These are phyloP conservation scores for Cydia amplana DNA, from an alignment of 1,140 invertebrate species.

Conservation along the genomic window DNA sequence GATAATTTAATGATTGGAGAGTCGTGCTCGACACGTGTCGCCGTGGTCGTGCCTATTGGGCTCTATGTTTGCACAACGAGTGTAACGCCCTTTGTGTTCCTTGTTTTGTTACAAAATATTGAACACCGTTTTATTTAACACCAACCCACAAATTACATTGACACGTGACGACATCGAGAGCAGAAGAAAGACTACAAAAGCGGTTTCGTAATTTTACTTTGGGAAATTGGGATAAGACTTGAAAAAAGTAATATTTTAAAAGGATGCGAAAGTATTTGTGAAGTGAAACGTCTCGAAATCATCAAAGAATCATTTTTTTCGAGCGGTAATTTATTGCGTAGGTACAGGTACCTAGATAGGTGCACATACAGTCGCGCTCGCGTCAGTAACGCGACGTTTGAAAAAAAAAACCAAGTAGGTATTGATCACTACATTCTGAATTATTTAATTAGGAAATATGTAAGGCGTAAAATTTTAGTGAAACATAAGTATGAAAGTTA, in stretches of 20 bases:
- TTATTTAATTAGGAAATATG: no score
- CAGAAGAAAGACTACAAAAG: slow-evolving; percentile 50
- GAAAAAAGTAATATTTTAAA: background rate
- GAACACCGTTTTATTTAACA: slow-evolving; percentile 79
- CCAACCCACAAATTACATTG: slow-evolving; percentile 73
- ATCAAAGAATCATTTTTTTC: no score
- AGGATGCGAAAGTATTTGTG: no score
- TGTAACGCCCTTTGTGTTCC: slow-evolving; percentile 77
- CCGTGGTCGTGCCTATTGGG: slow-evolving; percentile 47
- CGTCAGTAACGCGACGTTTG: no score
- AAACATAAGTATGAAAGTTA: no score
- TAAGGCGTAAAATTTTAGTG: background rate
- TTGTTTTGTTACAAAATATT: slow-evolving; percentile 80
- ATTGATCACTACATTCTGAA: no score
- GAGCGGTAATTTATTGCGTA: no score
- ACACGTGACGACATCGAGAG: slow-evolving; percentile 60
- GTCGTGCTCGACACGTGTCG: slow-evolving; percentile 53
- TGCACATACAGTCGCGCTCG: no score
- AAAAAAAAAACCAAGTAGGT: no score
- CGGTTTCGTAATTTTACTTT: slow-evolving; percentile 52
- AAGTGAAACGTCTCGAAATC: no score
- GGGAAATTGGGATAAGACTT: slow-evolving; percentile 19
- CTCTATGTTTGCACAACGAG: slow-evolving; percentile 65
- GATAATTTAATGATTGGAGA: slow-evolving; percentile 66
- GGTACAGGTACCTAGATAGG: no score